phyloP scores from a whole-genome alignment of 1,140 invertebrate genomes.

The Drosophila nigromelanica region DNA sequence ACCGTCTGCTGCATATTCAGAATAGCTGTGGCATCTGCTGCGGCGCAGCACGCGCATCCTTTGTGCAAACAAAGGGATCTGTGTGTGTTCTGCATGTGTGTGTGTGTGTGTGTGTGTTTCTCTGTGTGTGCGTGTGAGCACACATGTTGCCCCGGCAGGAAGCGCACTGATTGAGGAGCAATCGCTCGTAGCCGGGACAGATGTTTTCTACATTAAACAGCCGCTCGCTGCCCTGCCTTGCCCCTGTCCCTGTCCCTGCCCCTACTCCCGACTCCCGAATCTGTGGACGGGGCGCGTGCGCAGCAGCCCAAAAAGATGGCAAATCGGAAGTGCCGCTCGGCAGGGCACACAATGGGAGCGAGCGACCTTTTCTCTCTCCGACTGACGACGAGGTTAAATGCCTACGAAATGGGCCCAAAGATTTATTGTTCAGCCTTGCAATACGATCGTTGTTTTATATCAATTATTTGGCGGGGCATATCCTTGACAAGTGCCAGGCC shows the following conservation, averaged over 20 bases:
- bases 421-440: conserved; percentile 44
- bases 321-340: conserved; percentile 62
- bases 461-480: conserved; percentile 28
- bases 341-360: conserved; percentile 20
- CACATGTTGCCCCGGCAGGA: conserved; percentile 65
- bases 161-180: conserved; percentile 80
- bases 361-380: conserved; percentile 5
- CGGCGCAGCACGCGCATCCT: conserved; percentile 70
- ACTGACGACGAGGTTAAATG: conserved; percentile 51
- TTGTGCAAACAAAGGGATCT: conserved; percentile 48
- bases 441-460: conserved; percentile 53
- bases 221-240: conserved; percentile 14
- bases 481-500: conserved; percentile 41
- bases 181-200: conserved; percentile 61
- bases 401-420: conserved; percentile 32
- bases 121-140: conserved; percentile 40
- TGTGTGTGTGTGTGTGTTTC: conserved; percentile 14
- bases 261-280: not conserved
- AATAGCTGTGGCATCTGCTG: conserved; percentile 55
- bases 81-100: not conserved
- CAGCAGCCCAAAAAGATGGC: conserved; percentile 27
- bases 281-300: conserved; percentile 56
- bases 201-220: conserved; percentile 65
- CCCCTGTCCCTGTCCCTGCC: not conserved
- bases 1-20: conserved; percentile 33